phyloP scores from a whole-genome alignment of 2,797 vertebrate genomes.

The Huso huso region DNA sequence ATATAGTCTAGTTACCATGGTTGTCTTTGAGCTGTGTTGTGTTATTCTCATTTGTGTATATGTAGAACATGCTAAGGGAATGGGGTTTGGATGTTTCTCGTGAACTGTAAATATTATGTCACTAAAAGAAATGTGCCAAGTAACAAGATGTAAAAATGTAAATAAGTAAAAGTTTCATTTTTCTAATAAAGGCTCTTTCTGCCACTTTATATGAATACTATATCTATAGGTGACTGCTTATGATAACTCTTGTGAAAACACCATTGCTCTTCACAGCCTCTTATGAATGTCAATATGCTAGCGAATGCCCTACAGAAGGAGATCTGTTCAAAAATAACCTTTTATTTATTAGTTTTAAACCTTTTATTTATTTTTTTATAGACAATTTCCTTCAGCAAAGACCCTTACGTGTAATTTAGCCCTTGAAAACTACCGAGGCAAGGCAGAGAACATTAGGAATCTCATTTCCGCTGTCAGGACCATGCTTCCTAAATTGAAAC shows the following conservation, averaged over 20 bases:
- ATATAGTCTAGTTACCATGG: constrained; percentile 54
- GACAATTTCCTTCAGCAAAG: too few relatives aligned
- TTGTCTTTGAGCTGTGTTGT: constrained; percentile 57
- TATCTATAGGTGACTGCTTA: constrained; percentile 29
- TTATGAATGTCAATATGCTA: neutral
- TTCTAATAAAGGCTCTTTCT: constrained; percentile 87
- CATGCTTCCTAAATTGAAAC: too few relatives aligned
- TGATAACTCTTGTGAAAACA: neutral
- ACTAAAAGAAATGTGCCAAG: constrained; percentile 59
- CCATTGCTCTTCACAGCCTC: neutral
- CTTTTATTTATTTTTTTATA: too few relatives aligned
- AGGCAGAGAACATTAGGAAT: too few relatives aligned
- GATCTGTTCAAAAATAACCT: too few relatives aligned
- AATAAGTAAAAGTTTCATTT: constrained; percentile 80
- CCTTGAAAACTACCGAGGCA: too few relatives aligned
- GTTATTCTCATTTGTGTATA: constrained; percentile 56
- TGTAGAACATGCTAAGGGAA: constrained; percentile 62
- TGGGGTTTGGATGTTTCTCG: constrained; percentile 58
- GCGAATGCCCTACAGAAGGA: too few relatives aligned
- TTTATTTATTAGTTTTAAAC: too few relatives aligned
- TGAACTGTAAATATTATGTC: constrained; percentile 67
- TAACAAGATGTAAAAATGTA: constrained; percentile 75
- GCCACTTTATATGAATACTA: constrained; percentile 68
- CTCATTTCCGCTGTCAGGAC: too few relatives aligned
- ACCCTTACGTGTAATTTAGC: too few relatives aligned